Evolutionary conservation across 1,140 invertebrate genomes (phyloP), one percentile per base, ranked within the genome.

Genomic region (Acromyrmex heyeri): DNA sequence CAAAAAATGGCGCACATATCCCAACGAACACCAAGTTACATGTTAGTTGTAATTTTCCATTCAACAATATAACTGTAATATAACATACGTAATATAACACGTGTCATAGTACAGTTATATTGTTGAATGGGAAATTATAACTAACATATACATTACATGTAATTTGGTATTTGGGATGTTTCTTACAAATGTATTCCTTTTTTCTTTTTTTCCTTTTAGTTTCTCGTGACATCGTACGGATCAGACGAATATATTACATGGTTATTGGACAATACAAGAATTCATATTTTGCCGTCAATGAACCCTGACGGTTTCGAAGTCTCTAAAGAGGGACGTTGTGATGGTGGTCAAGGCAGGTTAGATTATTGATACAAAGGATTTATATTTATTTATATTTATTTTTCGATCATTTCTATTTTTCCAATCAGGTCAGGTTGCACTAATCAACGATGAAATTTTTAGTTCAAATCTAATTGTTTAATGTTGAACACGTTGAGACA

Each of bases 251-350:
- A 98, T 91, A 97, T 98, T 48, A 97, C 97, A 90, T 98, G 98
- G 97, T 94, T 99, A 55, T 93, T 99, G 92, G 97, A 99, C 92
- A 98, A 98, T 91, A 98, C 98, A 0, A 96, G 98, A 83, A 98
- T 99, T 87, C 98, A 99, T 93, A 97, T 99, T 89, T 96, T 99
- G 95, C 98, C 98, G 3, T 98, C 98, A 4, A 97, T 99, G 97
- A 99, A 99, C 93, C 98, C 98, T 0, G 98, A 99, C 93, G 98
- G 98, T 3, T 98, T 98, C 93, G 97, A 98, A 86, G 97, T 98
- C 4, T 97, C 98, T 1, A 97, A 97, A 87, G 98, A 99, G 94
- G 98, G 98, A 73, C 96, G 97, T 67, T 99, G 98, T 92, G 97
- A 98, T 86, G 98, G 98, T 62, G 97, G 97, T 21, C 97, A 97